Percentiles rank a stretch among this genome's conserved stretches.
These are phyloP conservation scores for Apostichopus parvimensis DNA, from an alignment of 35 echinoderm and acorn worm species.

Conservation along the genomic window DNA sequence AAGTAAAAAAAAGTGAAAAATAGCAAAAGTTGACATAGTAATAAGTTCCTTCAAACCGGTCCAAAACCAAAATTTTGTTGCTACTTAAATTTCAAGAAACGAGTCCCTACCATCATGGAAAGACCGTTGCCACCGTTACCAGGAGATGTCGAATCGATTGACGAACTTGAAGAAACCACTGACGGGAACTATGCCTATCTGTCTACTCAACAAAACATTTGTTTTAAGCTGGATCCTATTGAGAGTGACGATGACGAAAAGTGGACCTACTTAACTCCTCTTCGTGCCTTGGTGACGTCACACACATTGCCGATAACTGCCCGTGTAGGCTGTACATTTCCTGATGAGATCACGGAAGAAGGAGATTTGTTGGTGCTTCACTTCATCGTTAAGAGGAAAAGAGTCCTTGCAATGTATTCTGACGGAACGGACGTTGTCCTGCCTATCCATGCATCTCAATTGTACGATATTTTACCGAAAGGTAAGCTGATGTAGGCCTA, in stretches of 20 bases:
- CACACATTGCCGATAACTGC: conserved; percentile 1
- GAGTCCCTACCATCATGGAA: not conserved
- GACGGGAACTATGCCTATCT: not conserved
- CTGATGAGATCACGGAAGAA: not conserved
- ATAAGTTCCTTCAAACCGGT: too few relatives aligned
- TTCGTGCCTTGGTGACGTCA: not conserved
- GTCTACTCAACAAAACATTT: not conserved
- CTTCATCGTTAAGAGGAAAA: not conserved
- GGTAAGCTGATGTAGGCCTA: not conserved
- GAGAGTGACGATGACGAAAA: not conserved
- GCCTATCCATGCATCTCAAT: conserved; percentile 7
- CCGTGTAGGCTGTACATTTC: not conserved
- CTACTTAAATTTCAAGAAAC: too few relatives aligned
- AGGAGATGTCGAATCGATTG: not conserved
- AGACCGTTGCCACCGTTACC: not conserved
- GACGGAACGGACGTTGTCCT: not conserved
- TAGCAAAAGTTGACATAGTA: too few relatives aligned
- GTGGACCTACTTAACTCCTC: not conserved
- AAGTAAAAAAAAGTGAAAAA: too few relatives aligned
- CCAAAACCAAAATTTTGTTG: too few relatives aligned
- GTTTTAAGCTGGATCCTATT: not conserved
- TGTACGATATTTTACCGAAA: conserved; percentile 16
- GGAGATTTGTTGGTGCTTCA: conserved; percentile 16
- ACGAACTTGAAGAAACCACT: not conserved
- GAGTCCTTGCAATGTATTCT: not conserved